phyloP scores from a whole-genome alignment of 2,888 invertebrate genomes.

The Orthonychiurus folsomi region DNA sequence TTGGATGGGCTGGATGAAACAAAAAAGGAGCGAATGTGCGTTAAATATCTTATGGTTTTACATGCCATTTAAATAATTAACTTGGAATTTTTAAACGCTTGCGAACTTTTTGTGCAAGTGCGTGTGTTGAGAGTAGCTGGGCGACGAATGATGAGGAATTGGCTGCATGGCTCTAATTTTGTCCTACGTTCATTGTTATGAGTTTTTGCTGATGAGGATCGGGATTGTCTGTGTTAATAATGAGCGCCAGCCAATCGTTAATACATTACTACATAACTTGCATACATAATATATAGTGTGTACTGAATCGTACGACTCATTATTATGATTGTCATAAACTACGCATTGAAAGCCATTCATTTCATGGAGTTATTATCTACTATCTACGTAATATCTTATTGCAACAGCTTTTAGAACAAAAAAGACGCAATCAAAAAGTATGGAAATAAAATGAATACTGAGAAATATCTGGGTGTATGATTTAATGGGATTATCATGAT shows the following conservation, averaged over 20 bases:
- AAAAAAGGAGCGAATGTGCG: not conserved
- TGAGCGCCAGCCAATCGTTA: constrained; percentile 1
- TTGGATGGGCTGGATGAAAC: too few species aligned
- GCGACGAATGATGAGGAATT: not conserved
- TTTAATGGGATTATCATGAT: too few species aligned
- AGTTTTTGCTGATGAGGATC: not conserved
- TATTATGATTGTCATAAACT: constrained; percentile 1
- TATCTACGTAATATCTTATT: constrained; percentile 1
- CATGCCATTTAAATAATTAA: not conserved
- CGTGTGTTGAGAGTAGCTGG: not conserved
- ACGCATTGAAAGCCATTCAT: constrained; percentile 1
- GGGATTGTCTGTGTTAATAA: not conserved
- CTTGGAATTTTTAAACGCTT: not conserved
- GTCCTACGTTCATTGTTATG: not conserved
- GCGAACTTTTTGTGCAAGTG: not conserved
- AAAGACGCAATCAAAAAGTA: constrained; percentile 1
- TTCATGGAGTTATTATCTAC: not conserved
- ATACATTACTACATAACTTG: not conserved
- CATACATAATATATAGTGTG: not conserved
- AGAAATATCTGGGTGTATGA: too few species aligned
- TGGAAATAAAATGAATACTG: not conserved
- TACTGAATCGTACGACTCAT: not conserved
- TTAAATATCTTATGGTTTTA: too few species aligned
- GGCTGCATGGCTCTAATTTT: not conserved
- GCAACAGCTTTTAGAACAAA: constrained; percentile 1